Evolutionary conservation across 2,113 vertebrate species (phyloP).

Genomic region (Myodes glareolus): DNA sequence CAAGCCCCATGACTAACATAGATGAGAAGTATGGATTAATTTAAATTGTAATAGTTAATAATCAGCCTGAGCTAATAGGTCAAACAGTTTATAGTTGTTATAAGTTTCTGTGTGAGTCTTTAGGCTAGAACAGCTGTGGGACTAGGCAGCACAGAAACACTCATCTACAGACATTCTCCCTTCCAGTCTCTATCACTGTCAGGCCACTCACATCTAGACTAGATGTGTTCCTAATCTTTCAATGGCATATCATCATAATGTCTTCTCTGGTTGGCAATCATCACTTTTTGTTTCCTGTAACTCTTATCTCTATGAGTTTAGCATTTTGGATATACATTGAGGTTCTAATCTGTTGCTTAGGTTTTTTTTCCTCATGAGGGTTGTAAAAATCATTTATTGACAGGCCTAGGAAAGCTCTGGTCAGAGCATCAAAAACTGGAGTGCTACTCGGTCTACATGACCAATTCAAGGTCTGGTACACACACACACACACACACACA

Average conservation of each 20-base stretch:
- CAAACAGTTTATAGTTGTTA: too few species aligned
- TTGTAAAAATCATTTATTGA: background rate
- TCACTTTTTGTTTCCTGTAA: background rate
- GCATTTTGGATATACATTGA: background rate
- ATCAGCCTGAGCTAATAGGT: too few species aligned
- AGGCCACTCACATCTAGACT: background rate
- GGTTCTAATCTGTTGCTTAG: background rate
- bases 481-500: background rate
- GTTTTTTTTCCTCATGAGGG: background rate
- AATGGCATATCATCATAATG: background rate
- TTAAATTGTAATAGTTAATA: too few species aligned
- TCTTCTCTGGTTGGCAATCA: background rate
- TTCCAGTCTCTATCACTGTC: background rate
- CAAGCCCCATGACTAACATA: too few species aligned
- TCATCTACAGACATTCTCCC: too few species aligned
- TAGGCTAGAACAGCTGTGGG: too few species aligned
- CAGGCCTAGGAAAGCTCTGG: background rate
- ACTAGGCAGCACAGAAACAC: too few species aligned
- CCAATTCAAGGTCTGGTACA: background rate
- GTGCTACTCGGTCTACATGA: background rate
- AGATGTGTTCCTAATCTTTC: background rate
- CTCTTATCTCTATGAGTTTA: background rate
- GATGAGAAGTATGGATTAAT: too few species aligned
- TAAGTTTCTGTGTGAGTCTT: too few species aligned
- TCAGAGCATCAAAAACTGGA: background rate